A percentile compares a stretch with the other conserved stretches of the same genome.
Conservation (phyloP, 2,113 vertebrate genomes). For the Festucalex cinctus region DNA sequence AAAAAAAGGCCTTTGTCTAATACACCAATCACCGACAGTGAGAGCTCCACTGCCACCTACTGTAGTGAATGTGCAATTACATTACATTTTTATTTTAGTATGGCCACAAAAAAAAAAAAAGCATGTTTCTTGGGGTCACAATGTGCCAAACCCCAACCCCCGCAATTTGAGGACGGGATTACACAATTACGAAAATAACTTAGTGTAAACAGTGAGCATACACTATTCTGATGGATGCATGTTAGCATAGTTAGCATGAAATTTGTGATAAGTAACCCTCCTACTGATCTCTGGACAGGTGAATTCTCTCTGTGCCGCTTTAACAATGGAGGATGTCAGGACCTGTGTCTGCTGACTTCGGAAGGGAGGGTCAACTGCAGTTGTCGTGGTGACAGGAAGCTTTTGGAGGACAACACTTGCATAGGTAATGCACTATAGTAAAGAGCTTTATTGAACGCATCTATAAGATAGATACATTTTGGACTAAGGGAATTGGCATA, state of each 20-base stretch:
- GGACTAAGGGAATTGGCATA: background rate
- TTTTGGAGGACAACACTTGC: constrained; percentile 91
- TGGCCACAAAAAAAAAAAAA: background rate
- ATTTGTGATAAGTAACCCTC: background rate
- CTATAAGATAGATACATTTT: background rate
- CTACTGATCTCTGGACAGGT: constrained; percentile 63
- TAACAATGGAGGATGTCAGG: constrained; percentile 92
- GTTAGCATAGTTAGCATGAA: too few relatives aligned
- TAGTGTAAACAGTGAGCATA: background rate
- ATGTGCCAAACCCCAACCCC: too few relatives aligned
- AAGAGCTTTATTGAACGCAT: background rate
- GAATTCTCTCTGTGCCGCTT: constrained; percentile 88
- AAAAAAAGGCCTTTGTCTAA: too few relatives aligned
- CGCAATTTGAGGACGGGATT: background rate
- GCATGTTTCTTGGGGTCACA: too few relatives aligned
- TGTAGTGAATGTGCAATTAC: too few relatives aligned
- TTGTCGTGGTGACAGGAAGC: constrained; percentile 85
- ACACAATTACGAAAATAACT: background rate
- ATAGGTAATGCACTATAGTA: constrained; percentile 69
- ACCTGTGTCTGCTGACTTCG: constrained; percentile 88
- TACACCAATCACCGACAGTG: too few relatives aligned
- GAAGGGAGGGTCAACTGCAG: constrained; percentile 92
- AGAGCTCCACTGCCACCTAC: too few relatives aligned
- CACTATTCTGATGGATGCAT: background rate
- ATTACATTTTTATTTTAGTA: too few relatives aligned